Percentiles rank a stretch among this genome's conserved stretches.
Evolutionary conservation across 2,797 vertebrate species (phyloP).

Genomic region (Lepus oiostolus): DNA sequence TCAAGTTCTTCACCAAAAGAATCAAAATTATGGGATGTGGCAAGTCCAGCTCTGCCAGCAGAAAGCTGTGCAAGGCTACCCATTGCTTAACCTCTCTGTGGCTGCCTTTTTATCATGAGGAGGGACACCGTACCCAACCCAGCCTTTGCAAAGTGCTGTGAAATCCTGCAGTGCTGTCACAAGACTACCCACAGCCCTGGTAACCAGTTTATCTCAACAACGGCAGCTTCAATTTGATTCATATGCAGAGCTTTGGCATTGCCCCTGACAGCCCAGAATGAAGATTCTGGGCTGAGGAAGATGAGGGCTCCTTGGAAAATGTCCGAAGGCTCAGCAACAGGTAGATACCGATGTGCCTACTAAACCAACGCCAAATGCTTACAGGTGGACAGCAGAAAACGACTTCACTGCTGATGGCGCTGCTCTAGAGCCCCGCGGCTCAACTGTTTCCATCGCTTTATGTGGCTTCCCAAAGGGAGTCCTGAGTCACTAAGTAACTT

Average conservation of each 20-base stretch:
- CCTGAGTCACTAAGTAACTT: conserved; percentile 15
- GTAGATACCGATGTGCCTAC: conserved; percentile 36
- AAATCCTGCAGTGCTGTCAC: background rate
- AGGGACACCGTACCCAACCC: background rate
- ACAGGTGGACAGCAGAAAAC: conserved; percentile 41
- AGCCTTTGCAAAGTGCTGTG: conserved; percentile 22
- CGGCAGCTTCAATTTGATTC: background rate
- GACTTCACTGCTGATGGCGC: background rate
- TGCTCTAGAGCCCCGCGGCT: background rate
- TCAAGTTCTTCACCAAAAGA: conserved; percentile 64
- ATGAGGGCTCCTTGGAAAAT: conserved; percentile 55
- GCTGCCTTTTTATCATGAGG: background rate
- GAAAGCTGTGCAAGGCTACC: background rate
- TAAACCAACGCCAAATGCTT: conserved; percentile 22
- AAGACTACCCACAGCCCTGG: background rate
- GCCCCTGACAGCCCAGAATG: conserved; percentile 26
- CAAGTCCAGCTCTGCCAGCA: background rate
- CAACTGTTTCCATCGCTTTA: background rate
- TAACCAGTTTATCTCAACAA: background rate
- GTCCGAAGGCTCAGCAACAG: conserved; percentile 47
- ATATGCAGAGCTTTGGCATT: background rate
- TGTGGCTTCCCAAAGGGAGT: conserved; percentile 41
- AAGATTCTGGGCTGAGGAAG: conserved; percentile 46
- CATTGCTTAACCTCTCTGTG: background rate
- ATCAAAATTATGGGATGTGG: conserved; percentile 25